Conservation (phyloP, 2,888 invertebrate species). For the Toxonevra muliebris region DNA sequence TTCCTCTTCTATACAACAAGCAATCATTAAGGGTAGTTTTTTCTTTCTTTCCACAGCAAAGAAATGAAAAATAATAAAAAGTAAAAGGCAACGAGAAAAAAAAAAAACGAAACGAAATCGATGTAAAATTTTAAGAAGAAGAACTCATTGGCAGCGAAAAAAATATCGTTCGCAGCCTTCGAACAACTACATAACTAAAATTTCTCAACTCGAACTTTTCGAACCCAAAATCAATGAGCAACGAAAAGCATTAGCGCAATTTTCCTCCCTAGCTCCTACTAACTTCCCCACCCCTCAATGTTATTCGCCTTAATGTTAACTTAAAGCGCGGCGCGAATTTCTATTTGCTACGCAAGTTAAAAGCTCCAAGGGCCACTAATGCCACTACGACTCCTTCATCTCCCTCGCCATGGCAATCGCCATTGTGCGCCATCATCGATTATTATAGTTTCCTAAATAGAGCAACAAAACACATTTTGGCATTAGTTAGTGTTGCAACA, state of each 20-base stretch:
- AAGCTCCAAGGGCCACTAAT: not conserved
- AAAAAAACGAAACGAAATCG: constrained; percentile 19
- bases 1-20: constrained; percentile 3
- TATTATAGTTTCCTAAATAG: constrained; percentile 29
- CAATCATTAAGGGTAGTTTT: constrained; percentile 59
- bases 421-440: not conserved
- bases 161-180: no score
- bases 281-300: constrained; percentile 4
- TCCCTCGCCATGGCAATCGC: not conserved
- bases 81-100: not conserved
- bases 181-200: constrained; percentile 2
- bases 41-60: constrained; percentile 39
- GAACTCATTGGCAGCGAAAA: constrained; percentile 14
- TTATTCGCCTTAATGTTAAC: not conserved
- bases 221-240: constrained; percentile 22
- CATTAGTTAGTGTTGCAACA: constrained; percentile 5
- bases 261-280: constrained; percentile 13
- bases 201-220: constrained; percentile 11
- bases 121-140: constrained; percentile 32
- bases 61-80: constrained; percentile 41
- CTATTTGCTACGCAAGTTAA: no score
- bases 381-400: not conserved
- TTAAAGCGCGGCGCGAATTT: no score
- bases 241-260: constrained; percentile 12
- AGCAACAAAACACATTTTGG: constrained; percentile 1